Conservation (phyloP, 2,888 invertebrate genomes). For the Sclerodermus sp. region DNA sequence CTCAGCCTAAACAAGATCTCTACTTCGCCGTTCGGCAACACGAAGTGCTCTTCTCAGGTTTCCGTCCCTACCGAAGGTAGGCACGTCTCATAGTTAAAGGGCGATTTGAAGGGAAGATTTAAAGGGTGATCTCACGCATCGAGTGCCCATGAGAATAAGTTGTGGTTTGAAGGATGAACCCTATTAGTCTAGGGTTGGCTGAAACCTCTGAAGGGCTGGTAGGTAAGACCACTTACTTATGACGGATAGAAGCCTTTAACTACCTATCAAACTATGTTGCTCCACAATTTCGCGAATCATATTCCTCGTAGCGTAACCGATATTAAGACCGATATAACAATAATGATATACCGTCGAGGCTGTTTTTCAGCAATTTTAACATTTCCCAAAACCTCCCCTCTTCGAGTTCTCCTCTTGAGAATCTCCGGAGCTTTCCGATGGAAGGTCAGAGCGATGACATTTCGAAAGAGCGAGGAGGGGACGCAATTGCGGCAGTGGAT, state of each 20-base stretch:
- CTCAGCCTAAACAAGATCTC: slow-evolving; percentile 3
- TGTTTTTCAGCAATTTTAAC: no score
- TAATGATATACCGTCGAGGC: no score
- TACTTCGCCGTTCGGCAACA: not conserved
- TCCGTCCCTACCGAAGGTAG: slow-evolving; percentile 12
- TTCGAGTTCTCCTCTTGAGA: no score
- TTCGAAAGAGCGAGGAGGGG: not conserved
- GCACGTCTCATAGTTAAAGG: not conserved
- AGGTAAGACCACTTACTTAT: slow-evolving; percentile 45
- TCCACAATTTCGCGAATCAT: no score
- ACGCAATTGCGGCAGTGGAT: slow-evolving; percentile 5
- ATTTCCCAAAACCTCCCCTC: no score
- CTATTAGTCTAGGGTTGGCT: slow-evolving; percentile 9
- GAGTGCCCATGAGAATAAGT: slow-evolving; percentile 25
- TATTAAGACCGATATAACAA: no score
- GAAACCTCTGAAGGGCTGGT: slow-evolving; percentile 25
- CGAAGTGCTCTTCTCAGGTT: slow-evolving; percentile 15
- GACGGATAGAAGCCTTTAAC: slow-evolving; percentile 40
- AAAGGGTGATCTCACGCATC: slow-evolving; percentile 21
- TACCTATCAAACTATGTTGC: slow-evolving; percentile 41
- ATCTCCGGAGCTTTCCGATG: not conserved
- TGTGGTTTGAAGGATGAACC: slow-evolving; percentile 25
- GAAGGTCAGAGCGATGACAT: not conserved
- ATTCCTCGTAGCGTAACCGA: no score
- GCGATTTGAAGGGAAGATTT: no score